These are phyloP conservation scores for Ivindomyrus marchei DNA, from an alignment of 2,113 vertebrate species.

Conservation along the genomic window DNA sequence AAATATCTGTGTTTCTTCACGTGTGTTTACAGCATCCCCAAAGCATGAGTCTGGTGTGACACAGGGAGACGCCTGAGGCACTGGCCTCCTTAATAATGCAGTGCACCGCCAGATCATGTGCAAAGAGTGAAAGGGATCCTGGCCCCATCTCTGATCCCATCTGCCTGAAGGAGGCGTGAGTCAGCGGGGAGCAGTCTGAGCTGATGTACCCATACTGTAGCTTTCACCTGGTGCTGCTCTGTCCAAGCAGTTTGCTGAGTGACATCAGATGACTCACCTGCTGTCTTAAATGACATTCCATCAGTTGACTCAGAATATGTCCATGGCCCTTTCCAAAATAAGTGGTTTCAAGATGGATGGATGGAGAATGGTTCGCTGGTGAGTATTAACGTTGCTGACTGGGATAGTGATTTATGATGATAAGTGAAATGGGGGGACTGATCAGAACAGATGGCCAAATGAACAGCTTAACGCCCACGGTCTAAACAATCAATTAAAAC, in stretches of 20 bases:
- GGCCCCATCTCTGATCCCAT: background rate
- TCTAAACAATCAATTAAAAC: background rate
- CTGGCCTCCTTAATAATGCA: background rate
- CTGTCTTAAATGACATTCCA: background rate
- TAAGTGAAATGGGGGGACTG: background rate
- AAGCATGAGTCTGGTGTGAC: background rate
- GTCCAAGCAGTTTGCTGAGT: background rate
- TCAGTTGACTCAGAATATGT: background rate
- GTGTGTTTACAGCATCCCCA: background rate
- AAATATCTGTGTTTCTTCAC: background rate
- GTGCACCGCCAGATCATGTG: background rate
- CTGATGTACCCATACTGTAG: background rate
- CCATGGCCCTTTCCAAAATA: background rate
- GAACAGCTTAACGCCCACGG: background rate
- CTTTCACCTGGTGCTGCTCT: background rate
- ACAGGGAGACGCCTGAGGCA: background rate
- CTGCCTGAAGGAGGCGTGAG: background rate
- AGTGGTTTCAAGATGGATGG: background rate
- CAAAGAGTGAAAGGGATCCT: background rate
- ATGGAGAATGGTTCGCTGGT: background rate
- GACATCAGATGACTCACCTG: background rate
- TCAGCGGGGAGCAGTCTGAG: background rate
- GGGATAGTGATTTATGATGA: background rate
- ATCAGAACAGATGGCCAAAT: background rate
- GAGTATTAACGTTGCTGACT: background rate